A percentile compares a stretch with the other conserved stretches of the same genome.
These are phyloP conservation scores for Drosophila anomelani DNA, from an alignment of 2,888 invertebrate genomes.

Conservation along the genomic window DNA sequence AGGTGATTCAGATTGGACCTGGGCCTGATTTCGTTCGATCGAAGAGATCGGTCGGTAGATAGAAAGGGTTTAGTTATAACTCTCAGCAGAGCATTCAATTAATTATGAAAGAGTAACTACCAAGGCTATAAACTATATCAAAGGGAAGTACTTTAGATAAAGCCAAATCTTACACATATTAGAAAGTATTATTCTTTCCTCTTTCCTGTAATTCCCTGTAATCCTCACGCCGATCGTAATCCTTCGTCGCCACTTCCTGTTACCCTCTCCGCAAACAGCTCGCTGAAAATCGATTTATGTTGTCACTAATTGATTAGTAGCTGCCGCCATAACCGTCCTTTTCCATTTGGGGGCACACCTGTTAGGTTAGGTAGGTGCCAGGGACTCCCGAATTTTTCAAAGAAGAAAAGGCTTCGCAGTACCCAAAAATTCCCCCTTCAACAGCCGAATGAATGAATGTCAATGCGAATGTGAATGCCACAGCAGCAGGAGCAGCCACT, in stretches of 20 bases:
- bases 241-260: conserved; percentile 6
- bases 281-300: conserved; percentile 39
- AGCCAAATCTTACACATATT: background rate
- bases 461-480: conserved; percentile 52
- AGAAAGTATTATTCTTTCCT: background rate
- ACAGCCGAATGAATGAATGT: conserved; percentile 36
- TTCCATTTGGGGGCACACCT: conserved; percentile 34
- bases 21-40: background rate
- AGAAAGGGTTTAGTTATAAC: background rate
- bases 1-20: too few relatives aligned
- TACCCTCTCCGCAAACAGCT: background rate
- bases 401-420: conserved; percentile 44
- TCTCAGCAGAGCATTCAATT: background rate
- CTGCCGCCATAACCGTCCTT: background rate
- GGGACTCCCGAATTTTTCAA: conserved; percentile 8
- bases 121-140: background rate
- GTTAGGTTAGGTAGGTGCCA: conserved; percentile 1
- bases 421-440: too few relatives aligned
- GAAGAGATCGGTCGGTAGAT: conserved; percentile 29
- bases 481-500: conserved; percentile 1
- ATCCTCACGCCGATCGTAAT: conserved; percentile 11
- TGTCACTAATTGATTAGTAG: conserved; percentile 54
- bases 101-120: background rate
- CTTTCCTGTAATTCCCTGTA: background rate
- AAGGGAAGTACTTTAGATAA: background rate